Evolutionary conservation across 2,888 invertebrate genomes (phyloP).

Genomic region (Brachyptera putata): DNA sequence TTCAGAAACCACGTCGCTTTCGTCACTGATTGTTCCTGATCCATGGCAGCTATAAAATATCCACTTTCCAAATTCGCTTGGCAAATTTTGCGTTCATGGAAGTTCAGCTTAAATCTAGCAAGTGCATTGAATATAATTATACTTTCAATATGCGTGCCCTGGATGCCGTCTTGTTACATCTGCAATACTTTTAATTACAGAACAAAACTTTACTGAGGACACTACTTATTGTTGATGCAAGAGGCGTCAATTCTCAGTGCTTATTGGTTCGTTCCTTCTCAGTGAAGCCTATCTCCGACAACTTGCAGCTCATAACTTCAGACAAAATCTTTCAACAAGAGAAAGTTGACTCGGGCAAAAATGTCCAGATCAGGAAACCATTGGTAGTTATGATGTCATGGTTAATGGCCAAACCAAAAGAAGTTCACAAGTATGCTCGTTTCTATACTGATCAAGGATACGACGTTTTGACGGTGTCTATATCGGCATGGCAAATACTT

Average conservation of each 20-base stretch:
- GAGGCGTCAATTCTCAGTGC: neutral
- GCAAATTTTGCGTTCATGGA: too few relatives aligned
- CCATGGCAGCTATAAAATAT: too few relatives aligned
- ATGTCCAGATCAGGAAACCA: slow-evolving; percentile 35
- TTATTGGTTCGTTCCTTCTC: slow-evolving; percentile 17
- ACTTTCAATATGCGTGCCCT: too few relatives aligned
- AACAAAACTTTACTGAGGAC: neutral
- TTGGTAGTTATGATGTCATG: slow-evolving; percentile 46
- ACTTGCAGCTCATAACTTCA: slow-evolving; percentile 61
- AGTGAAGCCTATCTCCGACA: slow-evolving; percentile 59
- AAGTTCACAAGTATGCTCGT: slow-evolving; percentile 47
- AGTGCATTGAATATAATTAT: too few relatives aligned
- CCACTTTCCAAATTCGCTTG: too few relatives aligned
- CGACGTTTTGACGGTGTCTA: slow-evolving; percentile 46
- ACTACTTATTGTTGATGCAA: slow-evolving; percentile 1
- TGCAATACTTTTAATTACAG: too few relatives aligned
- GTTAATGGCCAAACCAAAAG: slow-evolving; percentile 47
- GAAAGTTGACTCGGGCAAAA: slow-evolving; percentile 11
- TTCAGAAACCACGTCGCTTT: too few relatives aligned
- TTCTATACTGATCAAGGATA: slow-evolving; percentile 47
- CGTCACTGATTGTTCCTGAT: too few relatives aligned
- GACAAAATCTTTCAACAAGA: slow-evolving; percentile 43
- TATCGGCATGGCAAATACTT: slow-evolving; percentile 46
- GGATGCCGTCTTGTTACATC: too few relatives aligned
- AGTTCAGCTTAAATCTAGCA: too few relatives aligned